These are phyloP conservation scores for Drosophila kurseongensis DNA, from an alignment of 1,140 invertebrate species.

Conservation along the genomic window DNA sequence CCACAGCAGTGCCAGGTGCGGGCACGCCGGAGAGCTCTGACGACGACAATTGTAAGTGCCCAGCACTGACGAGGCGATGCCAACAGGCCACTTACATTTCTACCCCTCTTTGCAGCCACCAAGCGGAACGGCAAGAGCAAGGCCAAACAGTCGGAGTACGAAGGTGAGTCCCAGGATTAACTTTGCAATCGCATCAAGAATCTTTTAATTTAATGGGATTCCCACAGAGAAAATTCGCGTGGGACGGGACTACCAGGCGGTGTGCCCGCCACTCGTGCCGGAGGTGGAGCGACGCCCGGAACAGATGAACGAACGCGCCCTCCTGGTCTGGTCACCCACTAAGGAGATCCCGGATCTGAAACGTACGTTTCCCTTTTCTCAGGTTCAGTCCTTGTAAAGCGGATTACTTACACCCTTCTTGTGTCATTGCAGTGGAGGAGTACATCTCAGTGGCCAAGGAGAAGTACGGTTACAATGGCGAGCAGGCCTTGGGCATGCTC, in stretches of 20 bases:
- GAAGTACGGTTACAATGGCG: constrained; percentile 98
- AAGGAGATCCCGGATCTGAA: constrained; percentile 93
- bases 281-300: constrained; percentile 87
- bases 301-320: constrained; percentile 91
- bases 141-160: constrained; percentile 82
- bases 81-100: neutral
- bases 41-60: constrained; percentile 90
- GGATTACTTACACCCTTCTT: neutral
- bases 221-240: constrained; percentile 94
- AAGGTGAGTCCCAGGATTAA: constrained; percentile 54
- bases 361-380: constrained; percentile 85
- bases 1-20: constrained; percentile 59
- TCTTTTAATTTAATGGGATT: neutral
- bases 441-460: constrained; percentile 98
- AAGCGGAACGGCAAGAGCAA: constrained; percentile 82
- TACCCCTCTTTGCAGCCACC: constrained; percentile 60
- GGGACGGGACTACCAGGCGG: constrained; percentile 96
- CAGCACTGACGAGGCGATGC: neutral
- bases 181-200: neutral
- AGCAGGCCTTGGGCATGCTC: constrained; percentile 98
- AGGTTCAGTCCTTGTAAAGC: no score
- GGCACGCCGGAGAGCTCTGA: constrained; percentile 90
- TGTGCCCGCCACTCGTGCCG: constrained; percentile 91
- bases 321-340: constrained; percentile 98
- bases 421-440: constrained; percentile 91